Conservation (phyloP, 2,797 vertebrate species). For the Chelon labrosus region DNA sequence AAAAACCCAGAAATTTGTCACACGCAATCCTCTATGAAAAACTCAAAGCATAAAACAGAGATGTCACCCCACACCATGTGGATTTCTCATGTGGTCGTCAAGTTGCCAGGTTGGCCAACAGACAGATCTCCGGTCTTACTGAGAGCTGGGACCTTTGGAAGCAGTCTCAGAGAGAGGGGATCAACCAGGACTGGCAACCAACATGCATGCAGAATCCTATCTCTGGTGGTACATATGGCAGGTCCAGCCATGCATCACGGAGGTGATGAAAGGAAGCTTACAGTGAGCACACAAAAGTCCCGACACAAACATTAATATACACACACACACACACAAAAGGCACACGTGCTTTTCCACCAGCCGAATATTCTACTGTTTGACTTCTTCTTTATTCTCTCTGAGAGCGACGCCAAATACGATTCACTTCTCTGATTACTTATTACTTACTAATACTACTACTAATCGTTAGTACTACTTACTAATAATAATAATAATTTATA, state of each 20-base stretch:
- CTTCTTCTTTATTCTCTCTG: not conserved
- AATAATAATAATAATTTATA: not conserved
- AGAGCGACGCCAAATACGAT: not conserved
- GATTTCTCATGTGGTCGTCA: conserved; percentile 40
- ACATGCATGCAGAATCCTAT: conserved; percentile 61
- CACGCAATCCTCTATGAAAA: conserved; percentile 16
- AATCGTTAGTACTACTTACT: too few species aligned
- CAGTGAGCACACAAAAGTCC: conserved; percentile 1
- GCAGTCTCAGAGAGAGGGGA: conserved; percentile 48
- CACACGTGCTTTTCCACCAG: conserved; percentile 9
- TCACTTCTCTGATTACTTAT: conserved; percentile 6
- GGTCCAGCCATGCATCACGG: conserved; percentile 34
- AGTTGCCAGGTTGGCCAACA: conserved; percentile 60
- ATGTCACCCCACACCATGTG: conserved; percentile 33
- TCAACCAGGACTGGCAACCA: conserved; percentile 66
- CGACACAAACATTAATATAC: conserved; percentile 11
- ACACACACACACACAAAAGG: not conserved
- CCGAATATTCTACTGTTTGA: conserved; percentile 9
- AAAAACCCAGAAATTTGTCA: conserved; percentile 20
- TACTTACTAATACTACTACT: not conserved
- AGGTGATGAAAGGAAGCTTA: conserved; percentile 56
- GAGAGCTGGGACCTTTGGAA: conserved; percentile 66
- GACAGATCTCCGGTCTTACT: conserved; percentile 55
- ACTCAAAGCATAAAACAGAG: conserved; percentile 21
- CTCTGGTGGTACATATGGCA: conserved; percentile 62